phyloP scores from a whole-genome alignment of 2,113 vertebrate species.

The Centropristis striata region DNA sequence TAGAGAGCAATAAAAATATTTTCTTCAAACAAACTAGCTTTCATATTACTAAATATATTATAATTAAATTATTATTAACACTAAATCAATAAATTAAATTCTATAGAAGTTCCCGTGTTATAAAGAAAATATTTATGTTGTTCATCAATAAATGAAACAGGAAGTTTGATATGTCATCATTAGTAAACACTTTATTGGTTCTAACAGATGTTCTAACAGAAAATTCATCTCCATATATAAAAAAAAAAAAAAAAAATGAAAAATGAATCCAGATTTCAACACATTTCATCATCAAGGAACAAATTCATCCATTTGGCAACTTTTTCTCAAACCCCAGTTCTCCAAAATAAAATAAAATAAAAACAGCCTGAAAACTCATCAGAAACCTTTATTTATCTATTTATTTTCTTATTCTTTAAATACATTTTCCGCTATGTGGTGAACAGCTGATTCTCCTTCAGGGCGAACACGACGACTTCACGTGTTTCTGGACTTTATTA shows the following conservation, averaged over 20 bases:
- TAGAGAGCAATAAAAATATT: too few relatives aligned
- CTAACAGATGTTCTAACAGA: slow-evolving; percentile 53
- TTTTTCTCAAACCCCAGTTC: background rate
- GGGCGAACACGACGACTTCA: background rate
- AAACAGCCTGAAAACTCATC: background rate
- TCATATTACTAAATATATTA: too few relatives aligned
- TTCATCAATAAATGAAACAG: background rate
- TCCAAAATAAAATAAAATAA: background rate
- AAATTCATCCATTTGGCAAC: slow-evolving; percentile 55
- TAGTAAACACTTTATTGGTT: slow-evolving; percentile 78
- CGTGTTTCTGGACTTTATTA: background rate
- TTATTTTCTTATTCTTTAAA: too few relatives aligned
- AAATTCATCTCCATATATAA: slow-evolving; percentile 47
- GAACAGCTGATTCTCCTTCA: background rate
- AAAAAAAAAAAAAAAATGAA: slow-evolving; percentile 69
- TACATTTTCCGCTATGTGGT: too few relatives aligned
- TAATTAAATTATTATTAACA: too few relatives aligned
- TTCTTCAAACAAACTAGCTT: too few relatives aligned
- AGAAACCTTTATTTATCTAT: too few relatives aligned
- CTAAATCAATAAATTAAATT: too few relatives aligned
- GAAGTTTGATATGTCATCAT: background rate
- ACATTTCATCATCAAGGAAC: slow-evolving; percentile 42
- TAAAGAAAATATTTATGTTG: too few relatives aligned
- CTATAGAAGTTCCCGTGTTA: too few relatives aligned
- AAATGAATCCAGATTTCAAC: slow-evolving; percentile 18